These are phyloP conservation scores for Ameiurus melas DNA, from an alignment of 2,113 vertebrate species.

Conservation along the genomic window DNA sequence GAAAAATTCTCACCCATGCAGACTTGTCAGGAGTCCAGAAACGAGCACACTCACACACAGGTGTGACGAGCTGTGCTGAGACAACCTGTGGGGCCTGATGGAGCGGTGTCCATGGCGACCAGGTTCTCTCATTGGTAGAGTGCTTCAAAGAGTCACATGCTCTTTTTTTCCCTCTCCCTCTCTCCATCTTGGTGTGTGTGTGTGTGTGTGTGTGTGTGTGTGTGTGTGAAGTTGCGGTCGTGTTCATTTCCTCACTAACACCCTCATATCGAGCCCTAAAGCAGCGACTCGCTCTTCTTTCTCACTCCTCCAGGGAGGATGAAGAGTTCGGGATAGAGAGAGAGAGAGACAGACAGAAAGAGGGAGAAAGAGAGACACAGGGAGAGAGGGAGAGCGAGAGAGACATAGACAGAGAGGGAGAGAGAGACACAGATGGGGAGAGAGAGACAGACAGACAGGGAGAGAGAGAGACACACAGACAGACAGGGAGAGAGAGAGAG, in stretches of 20 bases:
- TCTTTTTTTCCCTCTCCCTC: neutral
- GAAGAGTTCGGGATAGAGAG: neutral
- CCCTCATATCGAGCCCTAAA: neutral
- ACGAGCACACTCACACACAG: neutral
- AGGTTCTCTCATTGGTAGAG: neutral
- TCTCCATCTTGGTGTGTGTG: conserved; percentile 13
- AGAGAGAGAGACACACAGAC: no score
- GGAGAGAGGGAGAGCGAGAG: no score
- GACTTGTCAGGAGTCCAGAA: conserved; percentile 12
- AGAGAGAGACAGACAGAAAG: neutral
- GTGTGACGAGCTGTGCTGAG: conserved; percentile 12
- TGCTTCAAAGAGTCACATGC: conserved; percentile 1
- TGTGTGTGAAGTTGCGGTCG: neutral
- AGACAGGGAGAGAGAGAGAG: no score
- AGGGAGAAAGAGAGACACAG: no score
- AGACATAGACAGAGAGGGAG: no score
- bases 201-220: neutral
- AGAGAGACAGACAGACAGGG: no score
- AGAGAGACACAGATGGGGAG: no score
- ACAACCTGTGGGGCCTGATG: conserved; percentile 27
- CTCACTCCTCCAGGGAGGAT: neutral
- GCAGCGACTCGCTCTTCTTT: neutral
- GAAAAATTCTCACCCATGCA: conserved; percentile 18
- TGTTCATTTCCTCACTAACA: neutral
- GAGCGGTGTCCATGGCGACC: conserved; percentile 28